Percentiles rank a stretch among this genome's conserved stretches.
Evolutionary conservation across 2,888 invertebrate genomes (phyloP).

Genomic region (Yponomeuta plumbellus): DNA sequence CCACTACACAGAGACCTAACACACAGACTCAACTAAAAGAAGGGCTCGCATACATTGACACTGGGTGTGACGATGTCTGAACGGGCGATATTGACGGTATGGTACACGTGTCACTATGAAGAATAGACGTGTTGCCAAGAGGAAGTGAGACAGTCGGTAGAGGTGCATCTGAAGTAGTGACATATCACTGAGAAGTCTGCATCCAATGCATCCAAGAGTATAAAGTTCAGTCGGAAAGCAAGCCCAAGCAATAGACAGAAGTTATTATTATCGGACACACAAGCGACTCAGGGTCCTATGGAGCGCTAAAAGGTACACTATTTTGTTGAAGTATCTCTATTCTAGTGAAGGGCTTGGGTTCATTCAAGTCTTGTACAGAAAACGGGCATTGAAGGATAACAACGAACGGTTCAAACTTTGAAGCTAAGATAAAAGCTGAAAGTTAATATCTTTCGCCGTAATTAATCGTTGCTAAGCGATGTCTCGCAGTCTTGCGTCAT

Average conservation of each 20-base stretch:
- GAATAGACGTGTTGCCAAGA: conserved; percentile 27
- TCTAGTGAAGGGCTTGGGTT: conserved; percentile 46
- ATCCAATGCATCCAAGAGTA: conserved; percentile 48
- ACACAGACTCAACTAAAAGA: conserved; percentile 66
- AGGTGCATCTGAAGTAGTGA: conserved; percentile 50
- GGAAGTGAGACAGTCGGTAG: conserved; percentile 44
- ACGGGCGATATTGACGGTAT: conserved; percentile 29
- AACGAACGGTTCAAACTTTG: conserved; percentile 38
- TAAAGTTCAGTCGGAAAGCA: conserved; percentile 60
- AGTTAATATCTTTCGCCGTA: conserved; percentile 40
- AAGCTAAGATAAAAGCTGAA: conserved; percentile 50
- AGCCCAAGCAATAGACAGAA: conserved; percentile 63
- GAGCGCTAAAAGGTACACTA: conserved; percentile 56
- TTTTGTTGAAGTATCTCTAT: conserved; percentile 50
- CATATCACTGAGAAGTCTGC: conserved; percentile 35
- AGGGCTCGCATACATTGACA: conserved; percentile 49
- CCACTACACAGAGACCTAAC: conserved; percentile 75
- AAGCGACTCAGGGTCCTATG: conserved; percentile 54
- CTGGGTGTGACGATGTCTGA: not conserved
- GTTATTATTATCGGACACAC: conserved; percentile 51
- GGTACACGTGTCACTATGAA: conserved; percentile 28
- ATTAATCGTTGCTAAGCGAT: not conserved
- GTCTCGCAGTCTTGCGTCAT: not conserved
- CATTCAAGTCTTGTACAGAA: conserved; percentile 35
- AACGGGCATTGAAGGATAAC: conserved; percentile 56